Evolutionary conservation across 2,888 invertebrate genomes (phyloP).

Genomic region (Orchesellides sinensis): DNA sequence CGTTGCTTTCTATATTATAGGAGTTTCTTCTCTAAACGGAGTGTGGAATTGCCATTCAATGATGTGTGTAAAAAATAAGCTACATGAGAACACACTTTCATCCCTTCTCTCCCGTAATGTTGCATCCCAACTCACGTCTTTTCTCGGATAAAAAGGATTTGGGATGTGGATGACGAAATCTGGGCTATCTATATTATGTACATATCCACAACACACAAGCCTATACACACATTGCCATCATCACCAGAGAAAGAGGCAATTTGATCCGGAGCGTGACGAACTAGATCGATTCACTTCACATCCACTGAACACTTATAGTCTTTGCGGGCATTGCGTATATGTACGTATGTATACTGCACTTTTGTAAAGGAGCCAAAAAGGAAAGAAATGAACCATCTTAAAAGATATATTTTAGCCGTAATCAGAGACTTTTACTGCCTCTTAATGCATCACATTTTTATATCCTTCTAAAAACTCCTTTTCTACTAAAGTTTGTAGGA

Average conservation of each 20-base stretch:
- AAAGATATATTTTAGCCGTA: slow-evolving; percentile 30
- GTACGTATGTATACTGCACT: background rate
- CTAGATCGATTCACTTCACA: slow-evolving; percentile 18
- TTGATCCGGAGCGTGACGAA: slow-evolving; percentile 43
- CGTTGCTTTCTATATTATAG: no score
- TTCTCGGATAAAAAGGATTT: no score
- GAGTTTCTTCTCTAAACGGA: slow-evolving; percentile 43
- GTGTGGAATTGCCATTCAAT: slow-evolving; percentile 59
- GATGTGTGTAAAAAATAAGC: slow-evolving; percentile 25
- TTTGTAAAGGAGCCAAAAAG: background rate
- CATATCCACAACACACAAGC: background rate
- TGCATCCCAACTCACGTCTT: background rate
- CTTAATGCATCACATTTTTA: slow-evolving; percentile 34
- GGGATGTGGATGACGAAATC: no score
- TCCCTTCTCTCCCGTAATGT: background rate
- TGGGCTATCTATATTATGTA: no score
- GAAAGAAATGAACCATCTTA: slow-evolving; percentile 7
- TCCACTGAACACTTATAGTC: no score
- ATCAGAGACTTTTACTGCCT: slow-evolving; percentile 26
- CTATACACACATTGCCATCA: background rate
- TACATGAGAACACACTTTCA: slow-evolving; percentile 46
- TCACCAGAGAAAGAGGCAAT: slow-evolving; percentile 10
- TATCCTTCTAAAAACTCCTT: no score
- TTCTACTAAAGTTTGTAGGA: no score
- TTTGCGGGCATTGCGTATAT: no score